Base-by-base conservation (phyloP, 2,888 invertebrate genomes). In the Torymus tubicola region DNA sequence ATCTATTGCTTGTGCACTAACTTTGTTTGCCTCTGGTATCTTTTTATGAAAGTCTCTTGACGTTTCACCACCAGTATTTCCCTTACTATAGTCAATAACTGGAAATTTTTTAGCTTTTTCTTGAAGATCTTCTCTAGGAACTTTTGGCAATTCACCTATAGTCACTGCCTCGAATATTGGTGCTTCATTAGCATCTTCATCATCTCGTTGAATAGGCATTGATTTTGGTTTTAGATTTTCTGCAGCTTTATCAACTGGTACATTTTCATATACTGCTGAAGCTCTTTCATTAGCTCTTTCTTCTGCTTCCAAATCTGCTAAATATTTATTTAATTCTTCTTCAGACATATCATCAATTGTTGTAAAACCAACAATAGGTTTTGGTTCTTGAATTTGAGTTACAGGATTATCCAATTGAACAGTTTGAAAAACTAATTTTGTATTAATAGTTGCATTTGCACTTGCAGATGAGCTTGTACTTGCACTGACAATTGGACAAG, bases 281-380 rank as follows among this genome's bases (percentile, higher is more conserved):
- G 69, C 84, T 74, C 80, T 84, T 63, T 84, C 85, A 1, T 85
- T 87, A 3, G 86, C 86, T 50, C 86, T 86, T 70, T 91, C 91
- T 60, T 90, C 89, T 12, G 90, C 89, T 71, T 92, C 92, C 21
- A 92, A 85, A 76, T 91, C 90, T 10, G 90, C 88, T 52, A 92
- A 85, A 84, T 91, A 91, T 70, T 89, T 88, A 71, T 87, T 90
- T 55, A 92, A 84, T 82, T 91, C 91, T 55, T 90, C 89, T 77
- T 91, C 91, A 0, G 91, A 89, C 72, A 91, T 85, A 80, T 91
- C 88, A 53, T 89, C 88, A 10, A 88, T 88, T 10, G 86, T 86
- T 63, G 86, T 85, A 77, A 90, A 89, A 58, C 88, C 87, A 69
- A 88, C 75, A 55, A 87, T 71, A 2, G 87, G 84, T 81, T 88